phyloP scores from a whole-genome alignment of 1,140 invertebrate genomes.

The Sycophila sp. region DNA sequence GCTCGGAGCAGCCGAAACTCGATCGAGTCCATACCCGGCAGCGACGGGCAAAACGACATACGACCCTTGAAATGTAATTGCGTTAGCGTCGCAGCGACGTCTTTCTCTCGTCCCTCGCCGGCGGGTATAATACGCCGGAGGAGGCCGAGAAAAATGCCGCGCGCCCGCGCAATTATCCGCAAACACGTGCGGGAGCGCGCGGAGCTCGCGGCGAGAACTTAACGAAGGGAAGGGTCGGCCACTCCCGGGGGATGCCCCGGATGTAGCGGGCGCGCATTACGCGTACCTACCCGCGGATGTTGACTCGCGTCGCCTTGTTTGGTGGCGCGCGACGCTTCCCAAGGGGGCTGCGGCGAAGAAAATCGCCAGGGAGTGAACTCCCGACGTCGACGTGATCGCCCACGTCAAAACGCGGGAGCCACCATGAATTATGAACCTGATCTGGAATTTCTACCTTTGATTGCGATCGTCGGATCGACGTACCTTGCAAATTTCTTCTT shows the following conservation, averaged over 20 bases:
- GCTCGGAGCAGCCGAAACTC: neutral
- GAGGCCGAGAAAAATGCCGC: neutral
- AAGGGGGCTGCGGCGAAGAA: neutral
- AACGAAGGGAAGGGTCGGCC: neutral
- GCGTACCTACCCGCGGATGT: slow-evolving; percentile 10
- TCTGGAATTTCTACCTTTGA: too few species aligned
- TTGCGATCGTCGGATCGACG: too few species aligned
- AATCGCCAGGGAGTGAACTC: too few species aligned
- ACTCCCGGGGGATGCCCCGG: neutral
- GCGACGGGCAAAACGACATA: neutral
- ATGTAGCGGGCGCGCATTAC: neutral
- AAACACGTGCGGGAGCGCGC: neutral
- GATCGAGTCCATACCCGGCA: neutral
- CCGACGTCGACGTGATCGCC: too few species aligned
- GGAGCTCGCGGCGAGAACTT: slow-evolving; percentile 6
- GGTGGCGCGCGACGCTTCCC: slow-evolving; percentile 2
- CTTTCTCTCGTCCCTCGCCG: neutral
- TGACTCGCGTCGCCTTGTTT: slow-evolving; percentile 21
- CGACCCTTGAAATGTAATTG: neutral
- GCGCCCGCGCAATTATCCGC: slow-evolving; percentile 6
- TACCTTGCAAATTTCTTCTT: too few species aligned
- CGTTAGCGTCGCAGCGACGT: neutral
- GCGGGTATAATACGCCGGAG: neutral
- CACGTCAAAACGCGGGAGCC: too few species aligned
- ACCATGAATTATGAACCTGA: too few species aligned